Evolutionary conservation across 2,797 vertebrate species (phyloP).

Genomic region (Leucoraja ocellata): DNA sequence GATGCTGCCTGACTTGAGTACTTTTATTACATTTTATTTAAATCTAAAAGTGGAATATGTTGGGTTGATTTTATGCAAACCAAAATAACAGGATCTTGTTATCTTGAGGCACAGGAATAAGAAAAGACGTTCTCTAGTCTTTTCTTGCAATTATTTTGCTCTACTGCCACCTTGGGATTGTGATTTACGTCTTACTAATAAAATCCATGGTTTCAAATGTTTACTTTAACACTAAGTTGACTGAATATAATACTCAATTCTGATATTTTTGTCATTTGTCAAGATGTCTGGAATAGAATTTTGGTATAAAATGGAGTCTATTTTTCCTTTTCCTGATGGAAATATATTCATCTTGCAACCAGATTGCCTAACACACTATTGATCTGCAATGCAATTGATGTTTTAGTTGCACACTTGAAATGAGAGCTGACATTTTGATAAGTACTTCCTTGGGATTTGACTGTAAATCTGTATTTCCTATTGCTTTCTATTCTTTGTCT

Average conservation of each 20-base stretch:
- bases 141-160: neutral
- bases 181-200: neutral
- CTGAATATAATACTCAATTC: neutral
- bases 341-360: neutral
- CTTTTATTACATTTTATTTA: too few species aligned
- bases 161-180: neutral
- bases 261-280: conserved; percentile 13
- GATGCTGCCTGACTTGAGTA: too few species aligned
- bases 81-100: neutral
- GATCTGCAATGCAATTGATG: neutral
- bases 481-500: neutral
- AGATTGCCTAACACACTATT: neutral
- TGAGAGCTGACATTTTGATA: neutral
- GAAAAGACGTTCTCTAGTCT: neutral
- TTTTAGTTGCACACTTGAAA: neutral
- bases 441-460: neutral
- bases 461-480: neutral
- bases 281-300: neutral
- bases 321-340: neutral
- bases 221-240: neutral
- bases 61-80: neutral
- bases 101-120: neutral
- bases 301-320: neutral
- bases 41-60: neutral
- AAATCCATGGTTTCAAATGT: neutral